phyloP scores from a whole-genome alignment of 2,113 vertebrate species.

The Sclerurus mexicanus region DNA sequence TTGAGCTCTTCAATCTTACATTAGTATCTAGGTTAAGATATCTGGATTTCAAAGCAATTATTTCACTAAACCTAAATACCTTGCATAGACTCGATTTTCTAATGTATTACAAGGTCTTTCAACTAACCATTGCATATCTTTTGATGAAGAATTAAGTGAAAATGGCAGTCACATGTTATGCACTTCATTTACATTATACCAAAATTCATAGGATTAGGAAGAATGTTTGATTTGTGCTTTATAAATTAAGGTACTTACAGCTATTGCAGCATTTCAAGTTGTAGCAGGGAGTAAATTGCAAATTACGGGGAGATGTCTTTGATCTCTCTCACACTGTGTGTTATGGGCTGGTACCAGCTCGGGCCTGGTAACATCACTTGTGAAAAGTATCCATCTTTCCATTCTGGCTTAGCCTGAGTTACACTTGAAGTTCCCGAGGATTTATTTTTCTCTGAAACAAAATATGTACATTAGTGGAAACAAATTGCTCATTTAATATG shows the following conservation, averaged over 20 bases:
- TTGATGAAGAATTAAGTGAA: not conserved
- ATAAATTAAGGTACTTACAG: not conserved
- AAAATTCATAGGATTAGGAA: not conserved
- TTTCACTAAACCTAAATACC: not conserved
- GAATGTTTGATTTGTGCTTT: not conserved
- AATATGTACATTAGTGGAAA: not conserved
- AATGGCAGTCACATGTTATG: not conserved
- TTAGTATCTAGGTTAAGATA: not conserved
- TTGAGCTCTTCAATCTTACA: not conserved
- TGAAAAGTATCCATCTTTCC: not conserved
- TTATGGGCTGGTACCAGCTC: not conserved
- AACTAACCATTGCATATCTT: not conserved
- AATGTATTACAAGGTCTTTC: not conserved
- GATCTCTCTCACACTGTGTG: not conserved
- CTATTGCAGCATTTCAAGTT: not conserved
- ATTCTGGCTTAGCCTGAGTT: conserved; percentile 3
- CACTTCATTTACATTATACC: not conserved
- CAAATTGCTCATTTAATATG: not conserved
- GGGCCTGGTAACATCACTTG: not conserved
- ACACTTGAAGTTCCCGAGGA: not conserved
- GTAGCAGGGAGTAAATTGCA: not conserved
- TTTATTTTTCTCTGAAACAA: conserved; percentile 56
- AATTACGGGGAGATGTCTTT: not conserved
- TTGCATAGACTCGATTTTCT: not conserved
- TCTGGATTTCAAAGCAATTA: not conserved